A percentile compares a stretch with the other conserved stretches of the same genome.
These are phyloP conservation scores for Solenodon paradoxus DNA, from an alignment of 2,113 vertebrate species.

Conservation along the genomic window DNA sequence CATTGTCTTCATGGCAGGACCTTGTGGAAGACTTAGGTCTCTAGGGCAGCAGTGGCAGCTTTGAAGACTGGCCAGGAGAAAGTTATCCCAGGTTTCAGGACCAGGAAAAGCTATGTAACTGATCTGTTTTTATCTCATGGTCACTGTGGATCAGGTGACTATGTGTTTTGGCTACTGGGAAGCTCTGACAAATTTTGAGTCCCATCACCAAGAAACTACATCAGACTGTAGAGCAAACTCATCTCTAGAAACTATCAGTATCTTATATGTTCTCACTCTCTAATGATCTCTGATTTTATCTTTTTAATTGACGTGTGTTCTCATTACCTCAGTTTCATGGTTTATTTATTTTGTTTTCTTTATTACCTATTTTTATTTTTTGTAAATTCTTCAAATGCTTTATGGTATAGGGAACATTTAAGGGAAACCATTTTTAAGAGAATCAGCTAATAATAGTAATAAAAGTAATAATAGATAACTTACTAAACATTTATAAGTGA, in stretches of 20 bases:
- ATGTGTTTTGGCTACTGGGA: constrained; percentile 47
- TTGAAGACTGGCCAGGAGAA: constrained; percentile 42
- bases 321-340: background rate
- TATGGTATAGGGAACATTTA: background rate
- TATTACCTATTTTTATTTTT: constrained; percentile 16
- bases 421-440: background rate
- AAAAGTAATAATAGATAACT: background rate
- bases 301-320: background rate
- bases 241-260: background rate
- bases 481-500: background rate
- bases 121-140: constrained; percentile 56
- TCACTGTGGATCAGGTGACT: background rate
- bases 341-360: background rate
- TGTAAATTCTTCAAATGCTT: background rate
- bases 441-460: background rate
- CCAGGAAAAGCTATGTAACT: constrained; percentile 41
- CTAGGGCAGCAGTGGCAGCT: constrained; percentile 2
- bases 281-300: background rate
- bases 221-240: background rate
- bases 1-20: background rate
- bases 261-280: background rate
- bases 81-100: constrained; percentile 40
- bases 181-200: constrained; percentile 16
- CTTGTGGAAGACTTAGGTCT: background rate
- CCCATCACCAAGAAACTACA: background rate